Percentiles rank a stretch among this genome's conserved stretches.
phyloP scores from a whole-genome alignment of 2,888 invertebrate genomes.

The Elysia crispata region DNA sequence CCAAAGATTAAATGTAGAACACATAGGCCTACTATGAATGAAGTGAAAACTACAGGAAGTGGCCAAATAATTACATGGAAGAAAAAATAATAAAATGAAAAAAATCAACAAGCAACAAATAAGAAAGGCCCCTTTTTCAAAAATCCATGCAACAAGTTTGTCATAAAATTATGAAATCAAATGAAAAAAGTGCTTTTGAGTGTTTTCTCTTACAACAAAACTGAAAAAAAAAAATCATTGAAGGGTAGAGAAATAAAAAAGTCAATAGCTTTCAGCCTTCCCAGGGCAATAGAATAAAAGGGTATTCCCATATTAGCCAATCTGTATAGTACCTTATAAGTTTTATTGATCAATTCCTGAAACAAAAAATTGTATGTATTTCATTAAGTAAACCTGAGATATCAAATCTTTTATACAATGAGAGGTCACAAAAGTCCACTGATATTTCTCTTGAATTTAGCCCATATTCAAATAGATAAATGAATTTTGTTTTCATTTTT shows the following conservation, averaged over 20 bases:
- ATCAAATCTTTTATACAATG: no score
- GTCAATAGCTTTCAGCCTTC: no score
- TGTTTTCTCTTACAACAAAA: constrained; percentile 5
- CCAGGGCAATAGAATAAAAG: no score
- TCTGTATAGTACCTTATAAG: no score
- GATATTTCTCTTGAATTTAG: no score
- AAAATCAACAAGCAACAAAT: neutral
- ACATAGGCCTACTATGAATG: constrained; percentile 35
- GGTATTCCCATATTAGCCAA: no score
- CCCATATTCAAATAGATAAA: no score
- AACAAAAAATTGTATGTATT: neutral
- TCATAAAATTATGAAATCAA: neutral
- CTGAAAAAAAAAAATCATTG: constrained; percentile 5
- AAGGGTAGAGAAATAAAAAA: neutral
- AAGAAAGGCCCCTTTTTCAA: constrained; percentile 32
- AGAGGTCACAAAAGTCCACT: no score
- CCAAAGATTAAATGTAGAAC: neutral
- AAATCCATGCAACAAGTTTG: constrained; percentile 46
- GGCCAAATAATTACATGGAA: neutral
- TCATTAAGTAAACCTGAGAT: neutral
- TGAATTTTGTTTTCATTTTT: no score
- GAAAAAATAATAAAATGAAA: neutral
- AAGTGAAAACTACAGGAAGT: constrained; percentile 7
- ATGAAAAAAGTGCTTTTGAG: neutral
- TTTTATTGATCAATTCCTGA: neutral